Base-by-base conservation (phyloP, 1,140 invertebrate species). In the Lasaia peninsularis region DNA sequence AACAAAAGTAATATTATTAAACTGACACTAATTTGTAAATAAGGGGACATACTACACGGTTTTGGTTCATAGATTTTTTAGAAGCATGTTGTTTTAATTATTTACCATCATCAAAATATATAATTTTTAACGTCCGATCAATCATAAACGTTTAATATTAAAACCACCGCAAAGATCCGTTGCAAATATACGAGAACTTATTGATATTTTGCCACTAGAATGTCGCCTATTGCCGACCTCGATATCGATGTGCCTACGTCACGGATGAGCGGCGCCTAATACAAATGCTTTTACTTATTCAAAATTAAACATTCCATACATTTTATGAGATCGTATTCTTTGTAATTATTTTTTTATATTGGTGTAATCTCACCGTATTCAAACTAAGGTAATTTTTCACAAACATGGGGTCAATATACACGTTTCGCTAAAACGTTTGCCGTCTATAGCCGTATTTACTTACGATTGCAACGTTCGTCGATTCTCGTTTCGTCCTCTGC, bases 381-480 rank as follows among this genome's bases (percentile, higher is more conserved):
- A 6, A 21, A 3, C n/a, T 2, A 21, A 8, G 40, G 2, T 11
- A 6, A 4, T 48, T 20, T 48, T n/a, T 28, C 8, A 28, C 24
- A 48, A n/a, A 48, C 24, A 28, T 28, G 4, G 9, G 8, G 18
- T n/a, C 16, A 55, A 11, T 49, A 18, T 14, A 21, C 21, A 16
- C 24, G 32, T 51, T 35, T 33, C 56, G 48, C 49, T 55, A 55
- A 40, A 40, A 55, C 28, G 40, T 11, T 20, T 9, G 20, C 59
- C 66, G 66, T 59, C 53, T 65, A 56, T 18, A 59, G 58, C 71
- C 71, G 71, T 73, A 73, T 68, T 73, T 73, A 73, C 71, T 73
- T 73, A 73, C 71, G 71, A 67, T 73, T 65, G 60, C 40, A 55
- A 58, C 24, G n/a, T 35, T 63, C 54, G 67, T 51, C 32, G 37